Evolutionary conservation across 1,140 invertebrate genomes (phyloP).

Genomic region (Atta cephalotes): DNA sequence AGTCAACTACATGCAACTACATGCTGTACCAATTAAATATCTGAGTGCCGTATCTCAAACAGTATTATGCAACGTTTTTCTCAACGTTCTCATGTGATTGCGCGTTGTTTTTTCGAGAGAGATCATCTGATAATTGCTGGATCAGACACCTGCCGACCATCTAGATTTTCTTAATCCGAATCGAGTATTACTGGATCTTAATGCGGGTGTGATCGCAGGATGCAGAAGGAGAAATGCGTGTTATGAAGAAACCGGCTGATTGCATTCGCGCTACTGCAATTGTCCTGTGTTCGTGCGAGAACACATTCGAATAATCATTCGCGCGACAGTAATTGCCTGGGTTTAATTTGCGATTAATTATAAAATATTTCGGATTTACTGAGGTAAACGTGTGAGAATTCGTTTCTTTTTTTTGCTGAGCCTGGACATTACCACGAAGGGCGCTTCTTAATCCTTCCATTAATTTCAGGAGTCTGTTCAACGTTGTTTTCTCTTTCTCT

Average conservation of each 20-base stretch:
- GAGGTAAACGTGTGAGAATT: background rate
- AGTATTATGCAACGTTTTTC: slow-evolving; percentile 26
- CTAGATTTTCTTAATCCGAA: slow-evolving; percentile 44
- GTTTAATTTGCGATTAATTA: slow-evolving; percentile 58
- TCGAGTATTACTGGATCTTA: slow-evolving; percentile 21
- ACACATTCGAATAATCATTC: slow-evolving; percentile 18
- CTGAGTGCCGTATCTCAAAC: background rate
- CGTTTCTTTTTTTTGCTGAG: background rate
- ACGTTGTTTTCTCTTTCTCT: slow-evolving; percentile 4
- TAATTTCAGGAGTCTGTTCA: slow-evolving; percentile 44
- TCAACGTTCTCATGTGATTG: background rate
- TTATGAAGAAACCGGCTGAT: slow-evolving; percentile 18
- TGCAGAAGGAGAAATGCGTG: slow-evolving; percentile 26
- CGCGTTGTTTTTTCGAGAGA: background rate
- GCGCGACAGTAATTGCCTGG: slow-evolving; percentile 25
- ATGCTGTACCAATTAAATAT: slow-evolving; percentile 26
- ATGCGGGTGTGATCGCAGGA: slow-evolving; percentile 20
- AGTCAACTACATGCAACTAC: background rate
- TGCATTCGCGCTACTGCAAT: background rate
- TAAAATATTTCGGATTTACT: slow-evolving; percentile 40
- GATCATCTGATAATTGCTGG: background rate
- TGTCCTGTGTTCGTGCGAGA: slow-evolving; percentile 1
- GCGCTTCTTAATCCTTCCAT: slow-evolving; percentile 42
- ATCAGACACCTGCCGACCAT: slow-evolving; percentile 15
- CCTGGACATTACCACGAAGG: background rate